Evolutionary conservation across 2,888 invertebrate genomes (phyloP).

Genomic region (Acronicta alni): DNA sequence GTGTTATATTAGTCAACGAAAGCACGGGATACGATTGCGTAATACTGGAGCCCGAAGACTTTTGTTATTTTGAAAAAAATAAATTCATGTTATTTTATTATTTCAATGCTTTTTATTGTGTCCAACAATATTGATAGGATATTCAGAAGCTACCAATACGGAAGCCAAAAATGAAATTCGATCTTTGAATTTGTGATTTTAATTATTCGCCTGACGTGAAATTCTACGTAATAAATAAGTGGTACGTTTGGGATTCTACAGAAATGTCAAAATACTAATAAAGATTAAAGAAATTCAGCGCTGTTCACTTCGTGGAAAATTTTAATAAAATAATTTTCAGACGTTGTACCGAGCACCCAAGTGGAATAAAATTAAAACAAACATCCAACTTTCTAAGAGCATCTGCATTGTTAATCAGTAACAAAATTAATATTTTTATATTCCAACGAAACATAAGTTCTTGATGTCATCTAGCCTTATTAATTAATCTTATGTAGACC

Average conservation of each 20-base stretch:
- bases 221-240: conserved; percentile 3
- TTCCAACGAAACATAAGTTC: conserved; percentile 9
- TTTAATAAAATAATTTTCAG: conserved; percentile 45
- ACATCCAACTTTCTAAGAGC: conserved; percentile 44
- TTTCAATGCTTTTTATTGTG: no score
- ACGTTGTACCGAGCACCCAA: conserved; percentile 35
- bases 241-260: not conserved
- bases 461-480: not conserved
- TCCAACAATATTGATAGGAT: no score
- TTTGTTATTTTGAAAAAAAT: no score
- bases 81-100: no score
- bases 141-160: no score
- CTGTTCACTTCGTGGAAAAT: conserved; percentile 30
- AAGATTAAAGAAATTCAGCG: conserved; percentile 24
- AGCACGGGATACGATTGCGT: no score
- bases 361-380: conserved; percentile 57
- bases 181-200: not conserved
- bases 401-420: conserved; percentile 51
- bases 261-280: conserved; percentile 19
- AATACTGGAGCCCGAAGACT: no score
- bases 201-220: not conserved
- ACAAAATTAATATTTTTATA: conserved; percentile 43
- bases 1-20: conserved; percentile 6
- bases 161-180: no score
- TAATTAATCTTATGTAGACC: not conserved